These are phyloP conservation scores for Drosophila lacertosa DNA, from an alignment of 1,140 invertebrate genomes.

Conservation along the genomic window DNA sequence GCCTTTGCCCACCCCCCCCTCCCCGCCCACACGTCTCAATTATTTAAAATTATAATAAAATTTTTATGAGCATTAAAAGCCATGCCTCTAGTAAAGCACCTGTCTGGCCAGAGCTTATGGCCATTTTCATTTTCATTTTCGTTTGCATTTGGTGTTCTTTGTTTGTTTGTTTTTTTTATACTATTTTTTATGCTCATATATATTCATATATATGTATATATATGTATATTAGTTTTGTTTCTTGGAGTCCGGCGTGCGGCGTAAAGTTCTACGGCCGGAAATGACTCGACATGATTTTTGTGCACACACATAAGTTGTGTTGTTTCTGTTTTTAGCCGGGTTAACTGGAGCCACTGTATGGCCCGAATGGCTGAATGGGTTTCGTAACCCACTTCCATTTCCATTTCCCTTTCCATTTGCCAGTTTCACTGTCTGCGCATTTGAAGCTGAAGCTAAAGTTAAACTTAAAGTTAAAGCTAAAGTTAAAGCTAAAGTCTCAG, in stretches of 20 bases:
- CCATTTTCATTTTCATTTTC: no score
- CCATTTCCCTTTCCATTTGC: neutral
- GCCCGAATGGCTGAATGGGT: conserved; percentile 27
- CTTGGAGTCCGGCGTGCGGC: conserved; percentile 15
- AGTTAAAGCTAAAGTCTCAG: conserved; percentile 4
- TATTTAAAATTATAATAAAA: conserved; percentile 80
- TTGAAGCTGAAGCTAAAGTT: neutral
- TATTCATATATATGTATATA: neutral
- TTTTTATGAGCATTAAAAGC: conserved; percentile 76
- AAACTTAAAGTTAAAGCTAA: no score
- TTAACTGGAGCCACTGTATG: conserved; percentile 26
- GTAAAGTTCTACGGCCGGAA: conserved; percentile 71
- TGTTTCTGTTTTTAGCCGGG: conserved; percentile 49
- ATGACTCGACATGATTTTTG: conserved; percentile 77
- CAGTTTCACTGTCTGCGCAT: neutral
- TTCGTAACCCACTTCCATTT: conserved; percentile 21
- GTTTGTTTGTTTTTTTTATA: conserved; percentile 6
- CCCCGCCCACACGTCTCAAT: conserved; percentile 48
- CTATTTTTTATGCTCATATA: neutral
- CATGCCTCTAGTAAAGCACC: conserved; percentile 25
- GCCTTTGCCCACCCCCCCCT: neutral
- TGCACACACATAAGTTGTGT: conserved; percentile 71
- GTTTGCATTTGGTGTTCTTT: no score
- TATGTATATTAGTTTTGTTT: conserved; percentile 5
- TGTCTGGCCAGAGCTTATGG: conserved; percentile 14